phyloP scores from a whole-genome alignment of 2,113 vertebrate genomes.

The Sphaerodactylus townsendi region DNA sequence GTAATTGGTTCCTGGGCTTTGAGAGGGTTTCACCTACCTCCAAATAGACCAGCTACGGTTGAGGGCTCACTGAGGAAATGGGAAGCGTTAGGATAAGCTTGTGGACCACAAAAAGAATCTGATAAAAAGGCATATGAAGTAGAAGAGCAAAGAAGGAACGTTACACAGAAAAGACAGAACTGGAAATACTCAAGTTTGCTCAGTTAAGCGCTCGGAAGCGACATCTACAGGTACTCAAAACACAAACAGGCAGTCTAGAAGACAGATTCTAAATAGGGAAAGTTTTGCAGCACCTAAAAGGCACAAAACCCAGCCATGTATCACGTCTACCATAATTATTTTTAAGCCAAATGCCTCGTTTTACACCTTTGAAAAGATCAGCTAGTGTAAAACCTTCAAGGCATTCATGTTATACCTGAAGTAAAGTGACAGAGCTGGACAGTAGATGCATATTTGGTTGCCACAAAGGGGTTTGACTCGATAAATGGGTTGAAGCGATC shows the following conservation, averaged over 20 bases:
- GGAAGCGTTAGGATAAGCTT: constrained; percentile 83
- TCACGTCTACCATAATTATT: fast-evolving
- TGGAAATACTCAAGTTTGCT: constrained; percentile 36
- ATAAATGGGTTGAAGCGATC: constrained; percentile 90
- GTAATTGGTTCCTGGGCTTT: neutral
- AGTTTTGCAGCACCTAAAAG: constrained; percentile 17
- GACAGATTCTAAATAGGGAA: constrained; percentile 33
- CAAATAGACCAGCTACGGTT: constrained; percentile 87
- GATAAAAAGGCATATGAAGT: constrained; percentile 71
- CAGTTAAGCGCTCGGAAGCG: constrained; percentile 25
- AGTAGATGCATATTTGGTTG: constrained; percentile 84
- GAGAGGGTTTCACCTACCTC: constrained; percentile 78
- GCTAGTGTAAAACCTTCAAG: constrained; percentile 46
- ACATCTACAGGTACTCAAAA: constrained; percentile 35
- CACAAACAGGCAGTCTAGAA: constrained; percentile 36
- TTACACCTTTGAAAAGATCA: constrained; percentile 42
- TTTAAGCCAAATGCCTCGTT: constrained; percentile 47
- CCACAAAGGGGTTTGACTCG: constrained; percentile 84
- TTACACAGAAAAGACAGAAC: constrained; percentile 66
- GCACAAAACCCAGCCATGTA: no score
- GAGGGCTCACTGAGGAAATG: constrained; percentile 83
- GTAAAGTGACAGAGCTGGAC: constrained; percentile 83
- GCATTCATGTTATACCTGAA: constrained; percentile 82
- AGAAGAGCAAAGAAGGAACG: constrained; percentile 59
- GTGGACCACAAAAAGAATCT: constrained; percentile 88